A percentile compares a stretch with the other conserved stretches of the same genome.
phyloP scores from a whole-genome alignment of 92 coral and sea anemone species.

The Bergia sp. region DNA sequence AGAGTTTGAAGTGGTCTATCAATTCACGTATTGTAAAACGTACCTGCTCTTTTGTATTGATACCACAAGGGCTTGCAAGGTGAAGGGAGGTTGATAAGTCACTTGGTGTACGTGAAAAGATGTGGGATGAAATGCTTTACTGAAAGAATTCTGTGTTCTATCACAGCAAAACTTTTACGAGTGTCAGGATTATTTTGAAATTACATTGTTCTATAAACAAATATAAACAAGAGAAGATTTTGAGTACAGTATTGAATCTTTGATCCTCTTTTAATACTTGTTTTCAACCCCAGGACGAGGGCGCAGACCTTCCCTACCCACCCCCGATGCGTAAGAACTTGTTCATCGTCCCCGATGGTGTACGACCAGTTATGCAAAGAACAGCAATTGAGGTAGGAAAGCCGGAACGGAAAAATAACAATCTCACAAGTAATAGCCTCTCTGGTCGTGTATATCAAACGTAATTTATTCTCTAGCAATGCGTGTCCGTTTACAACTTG shows the following conservation, averaged over 20 bases:
- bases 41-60: too few species aligned
- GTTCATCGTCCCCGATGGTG: conserved; percentile 83
- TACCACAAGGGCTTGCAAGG: too few species aligned
- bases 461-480: not conserved
- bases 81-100: too few species aligned
- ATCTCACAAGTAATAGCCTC: not conserved
- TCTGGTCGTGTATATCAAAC: not conserved
- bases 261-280: not conserved
- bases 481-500: not conserved
- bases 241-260: not conserved
- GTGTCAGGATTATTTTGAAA: too few species aligned
- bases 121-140: too few species aligned
- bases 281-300: conserved; percentile 76
- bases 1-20: too few species aligned
- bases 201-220: not conserved
- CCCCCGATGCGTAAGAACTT: conserved; percentile 71
- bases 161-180: too few species aligned
- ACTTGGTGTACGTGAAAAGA: too few species aligned
- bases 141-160: too few species aligned
- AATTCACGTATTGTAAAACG: too few species aligned
- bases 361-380: conserved; percentile 93
- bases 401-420: too few species aligned
- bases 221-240: not conserved
- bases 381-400: conserved; percentile 93
- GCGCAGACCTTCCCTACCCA: conserved; percentile 86